Conservation (phyloP, 2,888 invertebrate species). For the Volucella zonaria region DNA sequence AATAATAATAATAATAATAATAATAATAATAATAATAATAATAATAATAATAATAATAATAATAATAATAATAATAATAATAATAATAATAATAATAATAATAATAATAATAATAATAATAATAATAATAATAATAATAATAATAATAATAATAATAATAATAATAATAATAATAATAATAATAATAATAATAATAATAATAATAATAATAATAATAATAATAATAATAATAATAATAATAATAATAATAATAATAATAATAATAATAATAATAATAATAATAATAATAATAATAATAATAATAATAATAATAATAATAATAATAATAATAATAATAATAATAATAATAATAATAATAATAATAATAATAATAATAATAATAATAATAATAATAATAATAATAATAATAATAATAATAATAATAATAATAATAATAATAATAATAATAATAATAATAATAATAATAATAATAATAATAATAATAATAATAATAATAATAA, state of each 20-base stretch:
- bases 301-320: conserved; percentile 27
- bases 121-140: conserved; percentile 29
- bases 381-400: conserved; percentile 35
- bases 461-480: conserved; percentile 21
- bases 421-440: conserved; percentile 21
- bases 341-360: conserved; percentile 23
- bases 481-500: conserved; percentile 22
- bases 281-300: conserved; percentile 35
- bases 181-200: conserved; percentile 27
- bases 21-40: conserved; percentile 19
- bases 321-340: conserved; percentile 26
- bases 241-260: conserved; percentile 25
- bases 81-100: conserved; percentile 28
- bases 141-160: conserved; percentile 35
- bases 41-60: conserved; percentile 25
- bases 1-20: conserved; percentile 13
- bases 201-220: conserved; percentile 30
- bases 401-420: conserved; percentile 33
- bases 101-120: conserved; percentile 34
- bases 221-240: conserved; percentile 30
- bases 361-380: conserved; percentile 26
- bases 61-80: conserved; percentile 31
- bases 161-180: conserved; percentile 35
- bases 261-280: conserved; percentile 28
- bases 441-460: conserved; percentile 20